Percentiles rank a stretch among this genome's conserved stretches.
Evolutionary conservation across 1,140 invertebrate genomes (phyloP).

Genomic region (Drosophila littoralis): DNA sequence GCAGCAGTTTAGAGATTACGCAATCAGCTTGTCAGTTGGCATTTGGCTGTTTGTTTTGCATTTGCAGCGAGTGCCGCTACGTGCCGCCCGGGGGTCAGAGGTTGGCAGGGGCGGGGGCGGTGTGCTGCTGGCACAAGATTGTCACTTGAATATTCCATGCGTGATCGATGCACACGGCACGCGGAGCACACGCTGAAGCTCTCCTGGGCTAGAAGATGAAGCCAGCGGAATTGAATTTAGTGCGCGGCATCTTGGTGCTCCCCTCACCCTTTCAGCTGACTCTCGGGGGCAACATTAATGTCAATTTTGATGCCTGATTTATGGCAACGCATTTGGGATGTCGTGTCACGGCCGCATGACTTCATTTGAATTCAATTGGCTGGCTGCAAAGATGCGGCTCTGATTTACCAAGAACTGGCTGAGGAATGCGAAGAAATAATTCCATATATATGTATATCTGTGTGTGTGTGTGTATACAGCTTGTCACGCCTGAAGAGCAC

Average conservation of each 20-base stretch:
- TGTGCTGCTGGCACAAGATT: constrained; percentile 23
- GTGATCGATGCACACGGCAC: constrained; percentile 70
- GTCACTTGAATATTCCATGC: constrained; percentile 75
- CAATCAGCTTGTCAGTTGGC: constrained; percentile 39
- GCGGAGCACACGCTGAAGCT: constrained; percentile 1
- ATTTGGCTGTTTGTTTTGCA: constrained; percentile 42
- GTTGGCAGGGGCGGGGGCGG: background rate
- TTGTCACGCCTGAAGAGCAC: constrained; percentile 57
- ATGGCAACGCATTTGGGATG: constrained; percentile 65
- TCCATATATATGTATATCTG: constrained; percentile 13
- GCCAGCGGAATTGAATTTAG: constrained; percentile 60
- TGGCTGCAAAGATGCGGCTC: constrained; percentile 56
- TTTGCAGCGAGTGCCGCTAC: constrained; percentile 32
- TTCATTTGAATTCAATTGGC: constrained; percentile 81
- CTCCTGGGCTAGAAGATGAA: constrained; percentile 1
- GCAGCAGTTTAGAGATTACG: constrained; percentile 32
- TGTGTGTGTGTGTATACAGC: background rate
- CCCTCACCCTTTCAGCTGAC: background rate
- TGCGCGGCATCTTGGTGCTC: background rate
- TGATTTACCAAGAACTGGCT: constrained; percentile 50
- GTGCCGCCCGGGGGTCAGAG: background rate
- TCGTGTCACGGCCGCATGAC: constrained; percentile 42
- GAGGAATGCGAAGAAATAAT: constrained; percentile 15
- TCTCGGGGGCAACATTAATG: constrained; percentile 72
- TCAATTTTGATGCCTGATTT: constrained; percentile 81